Conservation (phyloP, 2,113 vertebrate genomes). For the Chaenogobius annularis region DNA sequence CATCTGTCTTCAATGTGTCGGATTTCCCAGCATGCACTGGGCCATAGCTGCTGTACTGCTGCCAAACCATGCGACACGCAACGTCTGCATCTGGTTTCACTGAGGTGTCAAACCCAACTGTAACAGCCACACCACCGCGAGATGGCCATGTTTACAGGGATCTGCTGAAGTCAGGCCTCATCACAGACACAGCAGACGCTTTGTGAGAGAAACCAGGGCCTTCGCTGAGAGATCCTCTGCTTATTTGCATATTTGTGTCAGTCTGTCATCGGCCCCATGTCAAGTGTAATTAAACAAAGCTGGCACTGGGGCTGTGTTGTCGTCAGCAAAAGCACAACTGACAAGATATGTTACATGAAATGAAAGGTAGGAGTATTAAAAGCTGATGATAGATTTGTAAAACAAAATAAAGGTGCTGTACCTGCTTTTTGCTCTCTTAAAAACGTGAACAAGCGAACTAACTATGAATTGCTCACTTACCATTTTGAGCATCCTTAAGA, state of each 20-base stretch:
- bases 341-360: not conserved
- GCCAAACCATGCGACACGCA: slow-evolving; percentile 42
- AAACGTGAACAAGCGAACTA: too few species aligned
- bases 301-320: not conserved
- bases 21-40: slow-evolving; percentile 22
- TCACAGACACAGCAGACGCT: not conserved
- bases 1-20: slow-evolving; percentile 65
- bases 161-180: slow-evolving; percentile 9
- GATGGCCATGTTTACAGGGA: slow-evolving; percentile 28
- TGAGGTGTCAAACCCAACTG: slow-evolving; percentile 45
- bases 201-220: slow-evolving; percentile 9
- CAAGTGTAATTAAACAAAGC: slow-evolving; percentile 9
- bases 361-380: not conserved
- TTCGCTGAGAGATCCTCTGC: slow-evolving; percentile 3
- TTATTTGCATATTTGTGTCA: slow-evolving; percentile 25
- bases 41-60: slow-evolving; percentile 20
- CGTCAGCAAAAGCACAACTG: not conserved
- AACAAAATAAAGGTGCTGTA: not conserved
- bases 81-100: slow-evolving; percentile 58
- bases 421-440: too few species aligned
- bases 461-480: too few species aligned
- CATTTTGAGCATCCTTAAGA: too few species aligned
- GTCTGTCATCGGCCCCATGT: slow-evolving; percentile 10
- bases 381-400: not conserved
- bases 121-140: slow-evolving; percentile 14